These are phyloP conservation scores for Pseudopleuronectes americanus DNA, from an alignment of 2,797 vertebrate species.

Conservation along the genomic window DNA sequence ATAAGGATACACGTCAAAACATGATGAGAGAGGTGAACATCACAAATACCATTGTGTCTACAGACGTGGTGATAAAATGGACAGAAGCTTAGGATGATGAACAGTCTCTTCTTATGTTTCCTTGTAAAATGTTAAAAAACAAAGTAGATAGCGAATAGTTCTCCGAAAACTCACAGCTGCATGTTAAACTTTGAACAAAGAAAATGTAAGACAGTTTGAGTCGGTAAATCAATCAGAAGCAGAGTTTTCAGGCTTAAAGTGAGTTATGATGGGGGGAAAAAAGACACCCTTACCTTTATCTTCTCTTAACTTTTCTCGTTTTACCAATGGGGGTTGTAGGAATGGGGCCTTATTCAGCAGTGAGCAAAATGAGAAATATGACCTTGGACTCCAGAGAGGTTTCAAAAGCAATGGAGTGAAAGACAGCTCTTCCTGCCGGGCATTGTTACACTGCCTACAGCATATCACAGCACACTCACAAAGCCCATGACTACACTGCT, in stretches of 20 bases:
- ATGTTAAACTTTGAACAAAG: background rate
- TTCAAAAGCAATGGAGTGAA: background rate
- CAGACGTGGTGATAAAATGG: background rate
- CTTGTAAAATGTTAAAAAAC: background rate
- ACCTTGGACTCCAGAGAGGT: background rate
- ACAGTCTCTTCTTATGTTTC: too few species aligned
- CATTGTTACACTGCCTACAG: background rate
- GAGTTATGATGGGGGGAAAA: background rate
- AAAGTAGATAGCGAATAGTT: background rate
- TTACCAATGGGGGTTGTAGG: background rate
- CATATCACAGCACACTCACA: background rate
- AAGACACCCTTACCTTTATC: background rate
- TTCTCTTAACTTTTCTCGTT: background rate
- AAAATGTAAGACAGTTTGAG: background rate
- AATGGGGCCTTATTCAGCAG: background rate
- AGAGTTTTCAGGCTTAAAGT: background rate
- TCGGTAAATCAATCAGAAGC: background rate
- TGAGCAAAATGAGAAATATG: background rate
- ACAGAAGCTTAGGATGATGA: background rate
- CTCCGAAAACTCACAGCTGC: background rate
- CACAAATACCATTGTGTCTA: background rate
- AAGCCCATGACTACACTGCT: background rate
- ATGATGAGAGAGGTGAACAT: conserved; percentile 13
- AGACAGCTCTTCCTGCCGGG: background rate
- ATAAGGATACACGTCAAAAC: conserved; percentile 14